Conservation (phyloP, 37 sponge, comb jelly and placozoan genomes). For the Oscarella lobularis region DNA sequence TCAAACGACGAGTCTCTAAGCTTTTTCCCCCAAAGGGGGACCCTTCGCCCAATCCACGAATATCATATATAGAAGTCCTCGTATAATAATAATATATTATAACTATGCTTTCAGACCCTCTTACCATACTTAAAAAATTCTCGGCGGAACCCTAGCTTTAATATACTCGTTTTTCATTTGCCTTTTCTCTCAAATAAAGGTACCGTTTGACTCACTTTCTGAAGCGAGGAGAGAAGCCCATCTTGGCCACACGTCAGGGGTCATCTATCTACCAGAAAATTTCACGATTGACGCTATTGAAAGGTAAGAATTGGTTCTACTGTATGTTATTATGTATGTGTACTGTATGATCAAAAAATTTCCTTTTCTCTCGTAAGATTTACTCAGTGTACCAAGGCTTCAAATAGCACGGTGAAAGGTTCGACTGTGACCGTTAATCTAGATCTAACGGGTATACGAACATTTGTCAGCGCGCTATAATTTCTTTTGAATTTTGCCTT, state of each 20-base stretch:
- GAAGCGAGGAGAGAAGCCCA: slow-evolving; percentile 34
- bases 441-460: background rate
- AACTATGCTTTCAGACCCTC: too few relatives aligned
- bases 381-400: background rate
- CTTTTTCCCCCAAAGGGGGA: too few relatives aligned
- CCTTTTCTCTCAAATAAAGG: too few relatives aligned
- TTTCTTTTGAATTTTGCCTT: background rate
- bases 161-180: too few relatives aligned
- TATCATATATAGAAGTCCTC: too few relatives aligned
- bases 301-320: background rate
- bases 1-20: too few relatives aligned
- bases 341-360: background rate
- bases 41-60: too few relatives aligned
- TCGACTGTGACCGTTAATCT: slow-evolving; percentile 19
- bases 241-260: slow-evolving; percentile 46
- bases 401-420: slow-evolving; percentile 10
- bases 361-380: too few relatives aligned
- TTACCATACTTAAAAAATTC: too few relatives aligned
- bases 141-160: too few relatives aligned
- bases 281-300: background rate
- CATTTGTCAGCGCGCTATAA: background rate
- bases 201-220: too few relatives aligned
- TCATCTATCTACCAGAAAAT: slow-evolving; percentile 19
- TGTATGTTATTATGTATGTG: background rate
- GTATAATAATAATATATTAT: too few relatives aligned